Evolutionary conservation across 1,140 invertebrate genomes (phyloP), one percentile per base, ranked within the genome.

Genomic region (Magallana gigas): DNA sequence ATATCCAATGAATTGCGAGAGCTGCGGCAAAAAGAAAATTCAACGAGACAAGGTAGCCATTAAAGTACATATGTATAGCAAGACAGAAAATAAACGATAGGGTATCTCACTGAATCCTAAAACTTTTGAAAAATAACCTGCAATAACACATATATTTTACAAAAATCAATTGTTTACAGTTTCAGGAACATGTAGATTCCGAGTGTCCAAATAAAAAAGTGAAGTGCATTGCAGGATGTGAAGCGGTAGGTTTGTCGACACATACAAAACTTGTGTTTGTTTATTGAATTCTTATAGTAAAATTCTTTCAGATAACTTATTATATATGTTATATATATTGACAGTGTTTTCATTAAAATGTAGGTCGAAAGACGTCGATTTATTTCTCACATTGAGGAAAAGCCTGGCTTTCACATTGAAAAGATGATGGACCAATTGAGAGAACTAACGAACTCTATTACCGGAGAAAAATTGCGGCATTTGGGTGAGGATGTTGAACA

Each of bases 141-240:
- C 36, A 48, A 48, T 48, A 3, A 48, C 36, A 48, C 36, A 23
- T 23, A 23, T 48, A 48, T 5, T 48, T 5, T 48, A 48, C 36
- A 48, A 23, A n/a, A 8, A 7, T 3, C 9, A 62, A 85, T 85
- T 60, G 91, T 88, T 91, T 92, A 18, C 88, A 94, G 90, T 82
- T 94, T 81, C 87, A 91, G 80, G 57, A 88, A 9, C 94, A 94
- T 85, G 80, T 92, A 58, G 88, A 93, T 9, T 83, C 88, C 64
- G 90, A 91, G 14, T 95, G 94, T 88, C 91, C 91, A 1, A 92
- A 93, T 60, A 90, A 90, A 62, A 85, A 86, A 48, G 68, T 87
- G 29, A 23, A 57, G 57, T 87, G 85, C 36, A 83, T 81, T 60
- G 88, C 71, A 14, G 87, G 84, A 23, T 85, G 84, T 88, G 86